These are phyloP conservation scores for Caenorhabditis sp. DNA, from an alignment of 2,888 invertebrate genomes.

Conservation along the genomic window DNA sequence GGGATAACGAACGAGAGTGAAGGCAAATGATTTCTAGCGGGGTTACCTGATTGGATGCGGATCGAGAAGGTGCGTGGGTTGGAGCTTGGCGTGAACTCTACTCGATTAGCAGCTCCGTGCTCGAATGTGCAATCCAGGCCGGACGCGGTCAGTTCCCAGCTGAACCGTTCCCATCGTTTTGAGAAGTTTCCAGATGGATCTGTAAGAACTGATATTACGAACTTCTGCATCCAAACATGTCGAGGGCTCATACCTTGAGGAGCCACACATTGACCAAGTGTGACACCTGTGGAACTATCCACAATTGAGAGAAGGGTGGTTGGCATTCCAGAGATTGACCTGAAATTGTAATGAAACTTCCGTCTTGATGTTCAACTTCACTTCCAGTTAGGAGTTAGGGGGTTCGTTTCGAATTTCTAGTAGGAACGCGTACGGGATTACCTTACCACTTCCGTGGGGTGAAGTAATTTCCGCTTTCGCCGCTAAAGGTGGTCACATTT, in stretches of 20 bases:
- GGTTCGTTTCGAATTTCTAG: slow-evolving; percentile 10
- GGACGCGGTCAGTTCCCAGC: slow-evolving; percentile 67
- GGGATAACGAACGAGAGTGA: too few relatives aligned
- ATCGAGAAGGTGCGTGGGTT: slow-evolving; percentile 67
- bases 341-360: slow-evolving; percentile 19
- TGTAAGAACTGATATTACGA: not conserved
- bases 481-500: not conserved
- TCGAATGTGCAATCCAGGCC: slow-evolving; percentile 65
- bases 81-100: slow-evolving; percentile 48
- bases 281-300: slow-evolving; percentile 65
- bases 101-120: slow-evolving; percentile 33
- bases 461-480: slow-evolving; percentile 24
- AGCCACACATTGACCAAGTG: slow-evolving; percentile 64
- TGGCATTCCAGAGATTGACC: slow-evolving; percentile 49
- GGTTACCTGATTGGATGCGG: slow-evolving; percentile 67
- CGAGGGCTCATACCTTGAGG: too few relatives aligned
- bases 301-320: slow-evolving; percentile 64
- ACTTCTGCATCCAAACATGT: not conserved
- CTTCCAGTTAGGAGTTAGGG: too few relatives aligned
- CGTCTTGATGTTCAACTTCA: slow-evolving; percentile 18
- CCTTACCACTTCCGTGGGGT: slow-evolving; percentile 34
- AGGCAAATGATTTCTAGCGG: too few relatives aligned
- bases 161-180: slow-evolving; percentile 67
- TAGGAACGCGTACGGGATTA: slow-evolving; percentile 17
- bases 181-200: slow-evolving; percentile 42